These are phyloP conservation scores for Brenthis hecate DNA, from an alignment of 2,888 invertebrate genomes.

Conservation along the genomic window DNA sequence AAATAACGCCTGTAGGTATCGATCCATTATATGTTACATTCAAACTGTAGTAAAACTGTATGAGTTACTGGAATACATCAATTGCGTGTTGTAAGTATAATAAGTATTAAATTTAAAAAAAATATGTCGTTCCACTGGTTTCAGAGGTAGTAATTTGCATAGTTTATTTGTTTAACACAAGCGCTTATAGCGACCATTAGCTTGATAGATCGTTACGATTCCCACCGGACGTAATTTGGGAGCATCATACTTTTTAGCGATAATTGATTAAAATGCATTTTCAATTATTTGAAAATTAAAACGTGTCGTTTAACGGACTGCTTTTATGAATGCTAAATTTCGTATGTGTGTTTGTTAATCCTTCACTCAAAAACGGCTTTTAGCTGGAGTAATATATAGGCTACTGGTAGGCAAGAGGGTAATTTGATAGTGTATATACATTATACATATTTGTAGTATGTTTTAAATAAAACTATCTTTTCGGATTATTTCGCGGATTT, in stretches of 20 bases:
- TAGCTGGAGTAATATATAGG: too few relatives aligned
- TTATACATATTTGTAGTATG: too few relatives aligned
- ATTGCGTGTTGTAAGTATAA: background rate
- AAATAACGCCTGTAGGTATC: too few relatives aligned
- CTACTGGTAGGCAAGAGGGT: too few relatives aligned
- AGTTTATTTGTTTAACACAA: conserved; percentile 35
- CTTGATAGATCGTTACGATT: conserved; percentile 39
- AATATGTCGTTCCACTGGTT: background rate
- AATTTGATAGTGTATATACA: too few relatives aligned
- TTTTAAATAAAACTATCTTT: too few relatives aligned
- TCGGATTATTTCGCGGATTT: too few relatives aligned
- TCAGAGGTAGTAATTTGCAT: conserved; percentile 17
- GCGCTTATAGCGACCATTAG: conserved; percentile 31
- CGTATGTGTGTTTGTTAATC: too few relatives aligned
- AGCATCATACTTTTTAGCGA: conserved; percentile 37
- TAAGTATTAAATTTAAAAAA: background rate
- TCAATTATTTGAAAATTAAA: conserved; percentile 32
- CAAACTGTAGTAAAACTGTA: too few relatives aligned
- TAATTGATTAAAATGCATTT: conserved; percentile 40
- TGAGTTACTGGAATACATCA: background rate
- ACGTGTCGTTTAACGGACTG: background rate
- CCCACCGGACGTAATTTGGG: conserved; percentile 37
- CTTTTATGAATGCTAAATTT: background rate
- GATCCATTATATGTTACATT: too few relatives aligned
- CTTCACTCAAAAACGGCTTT: too few relatives aligned